Conservation (phyloP, 2,797 vertebrate genomes). For the Gambelia wislizenii region DNA sequence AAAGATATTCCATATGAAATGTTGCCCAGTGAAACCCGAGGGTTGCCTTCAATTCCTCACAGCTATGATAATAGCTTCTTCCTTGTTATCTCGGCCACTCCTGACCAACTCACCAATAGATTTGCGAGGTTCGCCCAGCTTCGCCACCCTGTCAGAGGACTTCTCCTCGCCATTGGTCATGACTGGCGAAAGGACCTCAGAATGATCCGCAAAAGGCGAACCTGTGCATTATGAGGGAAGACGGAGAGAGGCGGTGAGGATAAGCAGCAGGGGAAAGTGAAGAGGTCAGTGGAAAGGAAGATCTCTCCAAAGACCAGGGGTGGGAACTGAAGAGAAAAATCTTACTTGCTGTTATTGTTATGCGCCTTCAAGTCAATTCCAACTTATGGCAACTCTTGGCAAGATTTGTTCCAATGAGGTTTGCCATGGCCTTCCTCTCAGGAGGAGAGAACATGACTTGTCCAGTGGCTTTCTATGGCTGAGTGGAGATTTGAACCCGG, state of each 20-base stretch:
- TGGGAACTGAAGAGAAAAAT: not conserved
- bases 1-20: too few relatives aligned
- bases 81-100: too few relatives aligned
- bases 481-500: too few relatives aligned
- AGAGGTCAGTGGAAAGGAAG: too few relatives aligned
- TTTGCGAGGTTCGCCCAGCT: slow-evolving; percentile 83
- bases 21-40: too few relatives aligned
- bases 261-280: too few relatives aligned
- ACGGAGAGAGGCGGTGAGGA: not conserved
- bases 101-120: slow-evolving; percentile 81
- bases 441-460: too few relatives aligned
- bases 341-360: not conserved
- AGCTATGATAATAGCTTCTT: not conserved
- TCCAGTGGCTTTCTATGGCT: too few relatives aligned
- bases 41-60: not conserved
- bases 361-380: too few relatives aligned
- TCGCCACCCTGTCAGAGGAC: slow-evolving; percentile 75
- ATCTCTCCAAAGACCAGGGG: not conserved
- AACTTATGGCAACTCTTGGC: too few relatives aligned
- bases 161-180: slow-evolving; percentile 87
- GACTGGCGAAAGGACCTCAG: slow-evolving; percentile 54
- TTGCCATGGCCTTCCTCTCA: too few relatives aligned
- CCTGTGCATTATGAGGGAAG: slow-evolving; percentile 27
- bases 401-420: too few relatives aligned
- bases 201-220: slow-evolving; percentile 56